Percentiles rank a stretch among this genome's conserved stretches.
Conservation (phyloP, 2,797 vertebrate genomes). For the Caiman crocodilus region DNA sequence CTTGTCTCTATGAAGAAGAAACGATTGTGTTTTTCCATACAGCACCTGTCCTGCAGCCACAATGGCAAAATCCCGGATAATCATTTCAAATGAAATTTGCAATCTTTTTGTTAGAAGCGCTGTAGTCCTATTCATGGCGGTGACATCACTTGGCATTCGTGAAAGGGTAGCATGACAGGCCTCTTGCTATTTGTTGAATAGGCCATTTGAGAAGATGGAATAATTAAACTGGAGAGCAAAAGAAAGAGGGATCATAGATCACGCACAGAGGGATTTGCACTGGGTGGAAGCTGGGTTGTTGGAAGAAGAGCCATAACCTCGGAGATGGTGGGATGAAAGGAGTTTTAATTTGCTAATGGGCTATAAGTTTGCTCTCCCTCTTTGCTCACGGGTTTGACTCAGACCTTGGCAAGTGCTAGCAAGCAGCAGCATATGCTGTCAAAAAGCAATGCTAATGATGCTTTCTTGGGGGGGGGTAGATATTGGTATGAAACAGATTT, state of each 20-base stretch:
- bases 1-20: conserved; percentile 24
- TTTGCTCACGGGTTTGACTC: neutral
- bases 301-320: neutral
- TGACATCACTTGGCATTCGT: neutral
- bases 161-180: neutral
- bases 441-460: conserved; percentile 36
- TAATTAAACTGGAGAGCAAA: neutral
- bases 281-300: neutral
- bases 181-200: neutral
- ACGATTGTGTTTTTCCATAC: neutral
- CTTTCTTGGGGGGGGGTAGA: neutral
- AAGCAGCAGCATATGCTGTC: conserved; percentile 14
- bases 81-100: conserved; percentile 20
- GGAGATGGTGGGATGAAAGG: neutral
- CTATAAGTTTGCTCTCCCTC: neutral
- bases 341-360: neutral
- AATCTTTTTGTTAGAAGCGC: neutral
- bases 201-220: neutral
- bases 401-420: neutral
- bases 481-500: conserved; percentile 10
- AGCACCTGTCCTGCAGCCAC: neutral
- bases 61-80: neutral
- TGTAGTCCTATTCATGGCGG: neutral
- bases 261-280: neutral
- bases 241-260: neutral